phyloP scores from a whole-genome alignment of 2,888 invertebrate species.

The Xestia ashworthii region DNA sequence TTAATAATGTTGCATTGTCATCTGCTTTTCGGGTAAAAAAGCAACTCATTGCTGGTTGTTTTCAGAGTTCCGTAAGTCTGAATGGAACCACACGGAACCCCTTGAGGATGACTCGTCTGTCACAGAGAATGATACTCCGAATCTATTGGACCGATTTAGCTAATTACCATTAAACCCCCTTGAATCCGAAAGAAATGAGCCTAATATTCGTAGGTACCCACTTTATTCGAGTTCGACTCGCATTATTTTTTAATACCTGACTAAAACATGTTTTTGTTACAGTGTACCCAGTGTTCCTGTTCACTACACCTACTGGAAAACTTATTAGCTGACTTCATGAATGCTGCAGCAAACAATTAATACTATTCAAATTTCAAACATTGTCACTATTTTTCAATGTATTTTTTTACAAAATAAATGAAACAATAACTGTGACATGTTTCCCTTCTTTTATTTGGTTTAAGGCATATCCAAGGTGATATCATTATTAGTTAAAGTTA shows the following conservation, averaged over 20 bases:
- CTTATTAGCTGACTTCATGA: constrained; percentile 25
- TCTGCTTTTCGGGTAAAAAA: background rate
- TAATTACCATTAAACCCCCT: too few relatives aligned
- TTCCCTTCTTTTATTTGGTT: constrained; percentile 27
- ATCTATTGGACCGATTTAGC: background rate
- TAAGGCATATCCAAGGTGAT: background rate
- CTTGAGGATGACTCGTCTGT: background rate
- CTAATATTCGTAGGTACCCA: background rate
- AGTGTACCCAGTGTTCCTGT: constrained; percentile 32
- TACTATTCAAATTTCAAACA: background rate
- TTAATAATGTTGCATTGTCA: background rate
- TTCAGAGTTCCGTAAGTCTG: too few relatives aligned
- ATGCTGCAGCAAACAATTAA: background rate
- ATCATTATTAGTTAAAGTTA: background rate
- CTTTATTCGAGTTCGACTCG: background rate
- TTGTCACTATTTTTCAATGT: background rate
- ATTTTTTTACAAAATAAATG: constrained; percentile 26
- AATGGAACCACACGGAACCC: background rate
- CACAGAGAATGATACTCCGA: background rate
- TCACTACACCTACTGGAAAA: constrained; percentile 36
- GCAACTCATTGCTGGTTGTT: background rate
- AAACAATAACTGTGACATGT: background rate
- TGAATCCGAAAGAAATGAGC: too few relatives aligned
- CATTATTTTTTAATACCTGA: constrained; percentile 1
- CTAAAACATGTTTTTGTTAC: constrained; percentile 32